Evolutionary conservation across 2,113 vertebrate genomes (phyloP).

Genomic region (Leucoraja erinaceus): DNA sequence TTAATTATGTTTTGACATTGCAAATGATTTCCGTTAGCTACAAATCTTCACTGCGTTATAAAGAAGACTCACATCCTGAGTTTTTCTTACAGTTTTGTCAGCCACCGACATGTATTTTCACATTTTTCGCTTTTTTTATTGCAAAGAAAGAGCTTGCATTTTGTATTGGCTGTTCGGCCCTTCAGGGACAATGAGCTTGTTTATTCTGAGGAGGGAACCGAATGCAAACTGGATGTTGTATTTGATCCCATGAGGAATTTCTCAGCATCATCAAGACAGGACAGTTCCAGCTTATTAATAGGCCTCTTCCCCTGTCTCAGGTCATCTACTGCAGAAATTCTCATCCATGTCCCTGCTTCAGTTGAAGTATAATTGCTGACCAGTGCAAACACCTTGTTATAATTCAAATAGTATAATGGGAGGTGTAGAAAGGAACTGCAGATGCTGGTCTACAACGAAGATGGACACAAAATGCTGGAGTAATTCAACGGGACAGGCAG

Average conservation of each 20-base stretch:
- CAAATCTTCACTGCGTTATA: not conserved
- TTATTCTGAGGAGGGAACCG: no score
- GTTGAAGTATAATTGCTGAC: not conserved
- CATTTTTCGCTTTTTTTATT: not conserved
- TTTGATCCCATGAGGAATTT: no score
- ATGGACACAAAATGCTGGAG: no score
- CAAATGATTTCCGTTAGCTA: not conserved
- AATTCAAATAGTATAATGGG: not conserved
- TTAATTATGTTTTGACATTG: not conserved
- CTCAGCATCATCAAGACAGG: no score
- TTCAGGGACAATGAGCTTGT: no score
- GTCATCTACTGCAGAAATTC: no score
- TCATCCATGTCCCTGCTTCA: not conserved
- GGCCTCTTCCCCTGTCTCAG: no score
- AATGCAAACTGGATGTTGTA: no score
- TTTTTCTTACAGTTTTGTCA: not conserved
- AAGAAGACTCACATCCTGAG: not conserved
- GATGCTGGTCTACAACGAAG: no score
- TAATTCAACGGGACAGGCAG: no score
- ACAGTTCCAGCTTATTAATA: no score
- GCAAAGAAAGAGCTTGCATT: not conserved
- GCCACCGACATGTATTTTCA: not conserved
- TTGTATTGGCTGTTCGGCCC: not conserved
- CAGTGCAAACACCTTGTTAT: not conserved
- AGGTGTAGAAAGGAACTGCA: no score